These are phyloP conservation scores for Ia io DNA, from an alignment of 2,113 vertebrate genomes.

Conservation along the genomic window DNA sequence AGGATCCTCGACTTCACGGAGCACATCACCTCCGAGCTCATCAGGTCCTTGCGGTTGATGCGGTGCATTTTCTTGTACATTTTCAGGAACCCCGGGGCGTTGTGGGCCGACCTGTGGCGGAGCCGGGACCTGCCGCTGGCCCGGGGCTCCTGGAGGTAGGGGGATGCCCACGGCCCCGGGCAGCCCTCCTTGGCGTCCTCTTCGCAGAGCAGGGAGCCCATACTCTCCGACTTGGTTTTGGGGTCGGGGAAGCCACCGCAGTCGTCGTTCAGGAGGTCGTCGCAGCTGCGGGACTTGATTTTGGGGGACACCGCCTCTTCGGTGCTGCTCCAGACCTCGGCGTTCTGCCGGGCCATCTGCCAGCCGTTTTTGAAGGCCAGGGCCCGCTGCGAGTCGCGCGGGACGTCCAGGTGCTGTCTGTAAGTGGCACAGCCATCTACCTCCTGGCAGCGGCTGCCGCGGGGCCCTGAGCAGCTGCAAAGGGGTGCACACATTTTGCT, in stretches of 20 bases:
- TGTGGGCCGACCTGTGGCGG: slow-evolving; percentile 88
- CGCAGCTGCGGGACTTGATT: slow-evolving; percentile 92
- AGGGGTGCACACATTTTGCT: slow-evolving; percentile 90
- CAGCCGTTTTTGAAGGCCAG: slow-evolving; percentile 90
- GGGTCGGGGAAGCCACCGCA: slow-evolving; percentile 79
- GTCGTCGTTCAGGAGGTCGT: slow-evolving; percentile 89
- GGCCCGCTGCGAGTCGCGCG: slow-evolving; percentile 86
- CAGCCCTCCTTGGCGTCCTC: slow-evolving; percentile 81
- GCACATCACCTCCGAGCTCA: slow-evolving; percentile 93
- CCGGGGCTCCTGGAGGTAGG: slow-evolving; percentile 66
- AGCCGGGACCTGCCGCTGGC: slow-evolving; percentile 79
- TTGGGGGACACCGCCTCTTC: slow-evolving; percentile 86
- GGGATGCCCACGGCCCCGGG: slow-evolving; percentile 77
- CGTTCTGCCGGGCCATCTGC: slow-evolving; percentile 88
- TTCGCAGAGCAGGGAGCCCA: slow-evolving; percentile 90
- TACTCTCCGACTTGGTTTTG: slow-evolving; percentile 90
- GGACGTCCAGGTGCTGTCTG: slow-evolving; percentile 85
- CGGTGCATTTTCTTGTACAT: slow-evolving; percentile 97
- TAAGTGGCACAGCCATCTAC: slow-evolving; percentile 86
- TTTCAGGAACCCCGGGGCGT: slow-evolving; percentile 92
- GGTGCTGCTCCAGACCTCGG: slow-evolving; percentile 92
- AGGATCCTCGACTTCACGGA: slow-evolving; percentile 92
- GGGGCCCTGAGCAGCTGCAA: slow-evolving; percentile 89
- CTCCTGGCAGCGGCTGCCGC: slow-evolving; percentile 84
- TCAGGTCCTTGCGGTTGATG: slow-evolving; percentile 92